A percentile compares a stretch with the other conserved stretches of the same genome.
phyloP scores from a whole-genome alignment of 2,797 vertebrate species.

The Ispidina picta region DNA sequence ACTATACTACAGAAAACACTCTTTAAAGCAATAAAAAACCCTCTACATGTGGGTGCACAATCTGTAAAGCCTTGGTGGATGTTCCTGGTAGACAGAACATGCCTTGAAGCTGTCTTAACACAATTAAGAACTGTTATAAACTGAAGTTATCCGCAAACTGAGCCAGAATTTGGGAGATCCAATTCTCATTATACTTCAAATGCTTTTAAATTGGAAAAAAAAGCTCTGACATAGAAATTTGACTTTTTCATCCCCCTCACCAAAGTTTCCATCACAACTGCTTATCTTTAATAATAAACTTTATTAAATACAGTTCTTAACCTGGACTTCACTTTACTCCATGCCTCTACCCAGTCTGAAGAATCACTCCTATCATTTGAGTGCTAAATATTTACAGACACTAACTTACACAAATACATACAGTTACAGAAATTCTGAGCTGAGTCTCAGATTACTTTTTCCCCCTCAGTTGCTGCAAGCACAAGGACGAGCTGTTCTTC shows the following conservation, averaged over 20 bases:
- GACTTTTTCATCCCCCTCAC: neutral
- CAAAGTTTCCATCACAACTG: neutral
- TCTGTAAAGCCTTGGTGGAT: neutral
- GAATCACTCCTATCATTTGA: neutral
- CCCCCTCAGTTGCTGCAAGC: neutral
- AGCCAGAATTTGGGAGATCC: neutral
- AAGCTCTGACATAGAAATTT: neutral
- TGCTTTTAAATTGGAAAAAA: neutral
- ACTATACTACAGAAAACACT: neutral
- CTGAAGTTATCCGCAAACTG: neutral
- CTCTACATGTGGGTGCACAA: neutral
- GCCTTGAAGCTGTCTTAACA: neutral
- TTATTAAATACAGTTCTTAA: neutral
- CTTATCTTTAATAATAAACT: neutral
- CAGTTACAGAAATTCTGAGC: neutral
- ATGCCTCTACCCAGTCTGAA: neutral
- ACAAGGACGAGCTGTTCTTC: neutral
- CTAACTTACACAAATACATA: neutral
- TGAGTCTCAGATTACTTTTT: neutral
- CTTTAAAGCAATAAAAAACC: neutral
- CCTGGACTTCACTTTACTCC: neutral
- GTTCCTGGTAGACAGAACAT: fast-evolving
- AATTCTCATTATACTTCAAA: neutral
- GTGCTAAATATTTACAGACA: neutral
- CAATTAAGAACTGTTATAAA: neutral